Percentiles rank a stretch among this genome's conserved stretches.
Evolutionary conservation across 2,888 invertebrate genomes (phyloP).

Genomic region (Abrostola triplasia): DNA sequence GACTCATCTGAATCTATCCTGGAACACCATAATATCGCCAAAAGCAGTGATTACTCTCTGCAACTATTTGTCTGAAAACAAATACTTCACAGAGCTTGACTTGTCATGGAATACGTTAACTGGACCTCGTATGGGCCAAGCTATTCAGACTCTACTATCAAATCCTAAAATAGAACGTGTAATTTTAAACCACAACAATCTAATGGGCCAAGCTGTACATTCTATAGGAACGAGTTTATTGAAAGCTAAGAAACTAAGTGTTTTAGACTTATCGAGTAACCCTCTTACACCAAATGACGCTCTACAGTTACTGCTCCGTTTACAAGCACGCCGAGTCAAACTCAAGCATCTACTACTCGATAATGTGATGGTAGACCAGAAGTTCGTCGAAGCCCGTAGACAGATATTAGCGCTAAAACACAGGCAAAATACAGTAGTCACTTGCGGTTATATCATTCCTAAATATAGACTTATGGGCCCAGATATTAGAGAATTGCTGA

Average conservation of each 20-base stretch:
- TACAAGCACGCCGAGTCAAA: conserved; percentile 56
- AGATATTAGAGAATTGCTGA: conserved; percentile 61
- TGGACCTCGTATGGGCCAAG: conserved; percentile 12
- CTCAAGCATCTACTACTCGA: conserved; percentile 64
- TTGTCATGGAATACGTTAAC: conserved; percentile 26
- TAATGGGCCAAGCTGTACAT: conserved; percentile 40
- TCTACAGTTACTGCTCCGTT: conserved; percentile 49
- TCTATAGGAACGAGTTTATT: conserved; percentile 51
- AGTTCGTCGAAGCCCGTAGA: conserved; percentile 53
- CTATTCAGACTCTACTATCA: conserved; percentile 11
- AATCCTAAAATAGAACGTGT: conserved; percentile 1
- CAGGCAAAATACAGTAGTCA: conserved; percentile 58
- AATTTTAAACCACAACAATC: conserved; percentile 24
- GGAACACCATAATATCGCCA: conserved; percentile 61
- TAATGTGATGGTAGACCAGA: conserved; percentile 59
- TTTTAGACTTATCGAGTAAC: conserved; percentile 68
- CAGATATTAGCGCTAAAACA: conserved; percentile 47
- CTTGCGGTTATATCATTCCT: conserved; percentile 57
- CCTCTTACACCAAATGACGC: conserved; percentile 64
- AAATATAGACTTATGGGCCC: conserved; percentile 32
- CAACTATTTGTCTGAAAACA: conserved; percentile 12
- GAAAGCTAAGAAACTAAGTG: conserved; percentile 54
- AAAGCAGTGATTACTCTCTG: conserved; percentile 26
- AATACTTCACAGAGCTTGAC: conserved; percentile 3
- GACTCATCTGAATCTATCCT: conserved; percentile 67